These are phyloP conservation scores for Myotis daubentonii DNA, from an alignment of 2,797 vertebrate species.

Conservation along the genomic window DNA sequence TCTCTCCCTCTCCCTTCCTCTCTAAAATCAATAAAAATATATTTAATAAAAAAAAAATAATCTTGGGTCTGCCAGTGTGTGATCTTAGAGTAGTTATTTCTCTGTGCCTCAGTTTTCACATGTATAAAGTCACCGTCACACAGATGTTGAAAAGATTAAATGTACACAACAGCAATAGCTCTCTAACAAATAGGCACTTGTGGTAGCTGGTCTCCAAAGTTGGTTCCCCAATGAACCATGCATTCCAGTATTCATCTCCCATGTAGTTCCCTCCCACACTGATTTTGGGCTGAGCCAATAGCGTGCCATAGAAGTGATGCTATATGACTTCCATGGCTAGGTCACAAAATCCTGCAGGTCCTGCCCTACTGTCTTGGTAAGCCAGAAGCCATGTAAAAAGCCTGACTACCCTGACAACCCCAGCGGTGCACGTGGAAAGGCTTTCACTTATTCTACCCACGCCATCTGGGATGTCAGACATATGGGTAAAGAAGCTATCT, in stretches of 20 bases:
- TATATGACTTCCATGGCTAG: background rate
- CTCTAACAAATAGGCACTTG: background rate
- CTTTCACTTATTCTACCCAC: background rate
- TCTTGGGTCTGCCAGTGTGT: background rate
- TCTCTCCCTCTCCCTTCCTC: no score
- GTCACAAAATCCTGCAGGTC: background rate
- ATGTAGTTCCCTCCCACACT: background rate
- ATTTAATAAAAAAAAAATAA: background rate
- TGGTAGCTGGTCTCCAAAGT: background rate
- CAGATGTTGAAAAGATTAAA: background rate
- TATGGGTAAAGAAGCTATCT: background rate
- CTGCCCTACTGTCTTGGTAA: background rate
- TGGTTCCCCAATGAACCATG: background rate
- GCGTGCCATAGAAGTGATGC: background rate
- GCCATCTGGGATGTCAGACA: background rate
- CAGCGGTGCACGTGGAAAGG: background rate
- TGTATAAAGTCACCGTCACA: background rate
- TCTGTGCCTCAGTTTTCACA: background rate
- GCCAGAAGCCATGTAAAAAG: background rate
- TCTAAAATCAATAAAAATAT: no score
- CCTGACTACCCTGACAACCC: background rate
- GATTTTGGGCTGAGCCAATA: background rate
- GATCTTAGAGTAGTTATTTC: background rate
- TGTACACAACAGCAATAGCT: background rate
- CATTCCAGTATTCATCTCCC: background rate